Base-by-base conservation (phyloP, 2,888 invertebrate species). In the Cancer borealis region DNA sequence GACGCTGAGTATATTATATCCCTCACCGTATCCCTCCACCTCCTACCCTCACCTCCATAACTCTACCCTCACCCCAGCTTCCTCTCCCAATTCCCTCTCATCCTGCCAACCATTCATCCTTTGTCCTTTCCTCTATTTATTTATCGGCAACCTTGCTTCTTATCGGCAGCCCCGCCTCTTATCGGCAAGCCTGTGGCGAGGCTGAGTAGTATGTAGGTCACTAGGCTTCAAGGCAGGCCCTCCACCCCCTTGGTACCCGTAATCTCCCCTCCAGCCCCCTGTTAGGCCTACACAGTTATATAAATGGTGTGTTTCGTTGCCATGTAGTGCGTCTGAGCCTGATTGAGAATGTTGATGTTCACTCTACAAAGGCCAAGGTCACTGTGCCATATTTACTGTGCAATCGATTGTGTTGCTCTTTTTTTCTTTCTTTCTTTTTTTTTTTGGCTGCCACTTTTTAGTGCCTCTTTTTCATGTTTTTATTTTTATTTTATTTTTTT, bases 1-100 rank as follows among this genome's bases (percentile, higher is more conserved):
- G n/a, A n/a, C n/a, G n/a, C n/a, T n/a, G n/a, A n/a, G n/a, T n/a
- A n/a, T n/a, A 30, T 12, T 12, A 30, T 26, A 8, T 12, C 79
- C 21, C 26, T 79, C 79, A 30, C 79, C 12, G 30, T 30, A 1
- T 30, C 6, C 30, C 79, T 79, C 79, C 21, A 30, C 30, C 79
- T 79, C 26, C 30, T 14, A 12, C 6, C 10, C 79, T 54, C 6
- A n/a, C 4, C 66, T 5, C 21, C n/a, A 66, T 66, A 66, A 66
- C 17, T n/a, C 66, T 30, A 12, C 79, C 79, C 14, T 30, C 79
- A 79, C 26, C 8, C 30, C 10, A 26, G 79, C 0, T 30, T 79
- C 79, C 79, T 30, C n/a, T 66, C 66, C n/a, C 66, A 66, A n/a
- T 79, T 79, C 79, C 79, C 79, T 79, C 30, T 14, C 30, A 73